Evolutionary conservation across 2,113 vertebrate species (phyloP).

Genomic region (Ovibos moschatus): DNA sequence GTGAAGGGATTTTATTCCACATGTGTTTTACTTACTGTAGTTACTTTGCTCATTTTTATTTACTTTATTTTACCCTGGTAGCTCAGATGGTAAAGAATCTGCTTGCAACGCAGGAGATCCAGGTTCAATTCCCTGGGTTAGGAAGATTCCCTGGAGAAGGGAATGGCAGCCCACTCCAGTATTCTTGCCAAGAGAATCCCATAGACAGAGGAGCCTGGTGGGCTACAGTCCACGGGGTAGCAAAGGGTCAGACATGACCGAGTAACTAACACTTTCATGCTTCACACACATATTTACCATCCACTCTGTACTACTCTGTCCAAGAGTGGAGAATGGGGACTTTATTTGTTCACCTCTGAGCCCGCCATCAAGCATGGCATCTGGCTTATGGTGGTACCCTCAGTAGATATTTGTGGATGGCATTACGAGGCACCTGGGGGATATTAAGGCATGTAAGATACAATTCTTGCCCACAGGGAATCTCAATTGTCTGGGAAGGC

Average conservation of each 20-base stretch:
- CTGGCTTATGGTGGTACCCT: background rate
- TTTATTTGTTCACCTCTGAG: background rate
- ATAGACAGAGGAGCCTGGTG: background rate
- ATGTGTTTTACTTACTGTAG: background rate
- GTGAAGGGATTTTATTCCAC: background rate
- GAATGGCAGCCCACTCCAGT: background rate
- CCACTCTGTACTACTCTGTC: too few species aligned
- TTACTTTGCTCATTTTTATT: background rate
- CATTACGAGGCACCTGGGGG: background rate
- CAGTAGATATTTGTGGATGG: background rate
- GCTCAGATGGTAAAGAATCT: background rate
- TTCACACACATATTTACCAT: background rate
- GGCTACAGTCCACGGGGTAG: background rate
- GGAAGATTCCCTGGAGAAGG: background rate
- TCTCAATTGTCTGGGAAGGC: background rate
- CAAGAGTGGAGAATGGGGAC: background rate
- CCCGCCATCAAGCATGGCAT: background rate
- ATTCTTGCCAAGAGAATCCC: background rate
- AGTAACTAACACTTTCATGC: background rate
- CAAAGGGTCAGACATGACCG: background rate
- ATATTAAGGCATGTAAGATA: background rate
- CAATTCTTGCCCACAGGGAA: background rate
- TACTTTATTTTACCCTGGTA: background rate
- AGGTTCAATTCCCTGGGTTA: background rate
- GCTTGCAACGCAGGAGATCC: background rate